phyloP scores from a whole-genome alignment of 1,140 invertebrate species.

The Thrips palmi region DNA sequence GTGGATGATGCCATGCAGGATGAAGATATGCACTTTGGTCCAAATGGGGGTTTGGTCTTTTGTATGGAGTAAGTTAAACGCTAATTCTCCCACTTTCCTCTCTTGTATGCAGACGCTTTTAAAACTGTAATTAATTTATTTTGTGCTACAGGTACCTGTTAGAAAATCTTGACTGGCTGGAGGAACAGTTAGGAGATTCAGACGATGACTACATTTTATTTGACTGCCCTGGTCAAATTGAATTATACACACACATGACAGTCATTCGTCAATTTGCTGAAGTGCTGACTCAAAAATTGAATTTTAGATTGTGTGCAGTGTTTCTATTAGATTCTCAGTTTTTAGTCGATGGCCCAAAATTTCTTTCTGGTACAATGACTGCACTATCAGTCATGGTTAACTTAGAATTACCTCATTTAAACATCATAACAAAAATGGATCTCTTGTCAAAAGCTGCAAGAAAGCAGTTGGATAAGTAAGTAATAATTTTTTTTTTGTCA shows the following conservation, averaged over 20 bases:
- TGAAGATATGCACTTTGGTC: conserved; percentile 84
- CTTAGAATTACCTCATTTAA: conserved; percentile 84
- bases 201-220: conserved; percentile 92
- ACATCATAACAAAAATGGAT: conserved; percentile 92
- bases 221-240: conserved; percentile 97
- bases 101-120: conserved; percentile 7
- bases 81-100: not conserved
- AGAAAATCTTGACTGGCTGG: conserved; percentile 81
- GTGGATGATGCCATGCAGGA: conserved; percentile 96
- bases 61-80: conserved; percentile 71
- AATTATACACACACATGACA: conserved; percentile 90
- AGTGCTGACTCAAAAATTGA: conserved; percentile 64
- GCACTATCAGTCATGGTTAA: conserved; percentile 93
- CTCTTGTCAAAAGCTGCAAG: conserved; percentile 63
- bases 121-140: conserved; percentile 8
- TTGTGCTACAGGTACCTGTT: conserved; percentile 56
- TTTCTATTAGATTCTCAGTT: conserved; percentile 94
- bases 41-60: conserved; percentile 92
- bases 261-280: conserved; percentile 71
- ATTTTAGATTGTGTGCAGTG: conserved; percentile 80
- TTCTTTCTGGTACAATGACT: conserved; percentile 85
- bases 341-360: conserved; percentile 89
- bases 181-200: conserved; percentile 53
- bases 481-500: conserved; percentile 4
- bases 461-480: conserved; percentile 55